A percentile compares a stretch with the other conserved stretches of the same genome.
phyloP scores from a whole-genome alignment of 2,797 vertebrate genomes.

The Pseudochirops cupreus region DNA sequence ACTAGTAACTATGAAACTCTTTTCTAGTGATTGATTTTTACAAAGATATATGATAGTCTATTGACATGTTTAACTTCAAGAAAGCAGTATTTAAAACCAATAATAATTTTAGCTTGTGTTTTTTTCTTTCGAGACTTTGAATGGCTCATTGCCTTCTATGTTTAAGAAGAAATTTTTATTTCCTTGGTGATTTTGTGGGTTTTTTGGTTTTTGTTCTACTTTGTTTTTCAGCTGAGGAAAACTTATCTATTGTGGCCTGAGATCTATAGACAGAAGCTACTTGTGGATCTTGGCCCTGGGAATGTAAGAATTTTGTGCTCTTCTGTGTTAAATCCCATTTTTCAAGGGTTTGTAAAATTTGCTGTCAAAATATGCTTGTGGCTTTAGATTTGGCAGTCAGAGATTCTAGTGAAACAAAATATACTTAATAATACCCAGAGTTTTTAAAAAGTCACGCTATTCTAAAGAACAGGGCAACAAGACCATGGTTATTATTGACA shows the following conservation, averaged over 20 bases:
- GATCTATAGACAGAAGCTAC: constrained; percentile 49
- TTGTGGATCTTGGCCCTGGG: constrained; percentile 73
- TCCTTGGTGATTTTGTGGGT: constrained; percentile 68
- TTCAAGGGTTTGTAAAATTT: constrained; percentile 79
- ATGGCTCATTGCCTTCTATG: constrained; percentile 55
- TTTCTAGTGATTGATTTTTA: constrained; percentile 41
- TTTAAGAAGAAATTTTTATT: constrained; percentile 64
- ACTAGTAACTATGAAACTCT: neutral
- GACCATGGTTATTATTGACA: constrained; percentile 50
- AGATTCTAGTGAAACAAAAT: constrained; percentile 68
- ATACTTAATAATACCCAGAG: constrained; percentile 81
- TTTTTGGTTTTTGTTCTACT: neutral
- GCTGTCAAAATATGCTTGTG: constrained; percentile 78
- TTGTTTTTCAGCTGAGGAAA: constrained; percentile 65
- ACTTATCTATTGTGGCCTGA: constrained; percentile 57
- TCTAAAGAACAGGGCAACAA: constrained; percentile 74
- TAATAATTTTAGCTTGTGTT: constrained; percentile 51
- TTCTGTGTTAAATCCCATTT: constrained; percentile 76
- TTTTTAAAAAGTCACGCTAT: constrained; percentile 70
- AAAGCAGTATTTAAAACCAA: constrained; percentile 31
- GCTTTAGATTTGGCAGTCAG: constrained; percentile 79
- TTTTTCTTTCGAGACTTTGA: constrained; percentile 48
- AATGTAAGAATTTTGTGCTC: constrained; percentile 70
- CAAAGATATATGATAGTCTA: constrained; percentile 17
- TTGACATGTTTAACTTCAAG: constrained; percentile 51